Percentiles rank a stretch among this genome's conserved stretches.
Evolutionary conservation across 2,888 invertebrate species (phyloP).

Genomic region (Nesidiocoris tenuis): DNA sequence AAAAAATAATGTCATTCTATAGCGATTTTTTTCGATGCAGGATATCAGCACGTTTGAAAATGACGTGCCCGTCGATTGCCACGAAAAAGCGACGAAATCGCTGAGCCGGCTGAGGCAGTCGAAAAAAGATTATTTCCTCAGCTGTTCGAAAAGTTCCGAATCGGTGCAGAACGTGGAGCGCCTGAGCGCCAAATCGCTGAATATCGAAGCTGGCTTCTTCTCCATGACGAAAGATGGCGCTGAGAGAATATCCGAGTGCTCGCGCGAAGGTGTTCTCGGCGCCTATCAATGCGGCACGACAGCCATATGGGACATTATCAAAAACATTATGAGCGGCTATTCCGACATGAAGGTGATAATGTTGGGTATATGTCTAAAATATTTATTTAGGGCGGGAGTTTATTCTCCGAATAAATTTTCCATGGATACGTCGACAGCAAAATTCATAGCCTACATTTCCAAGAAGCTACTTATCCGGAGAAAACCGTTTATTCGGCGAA

Average conservation of each 20-base stretch:
- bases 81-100: conserved; percentile 6
- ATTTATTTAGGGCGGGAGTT: too few relatives aligned
- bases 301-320: conserved; percentile 18
- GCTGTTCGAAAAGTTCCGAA: conserved; percentile 5
- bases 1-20: too few relatives aligned
- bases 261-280: conserved; percentile 1
- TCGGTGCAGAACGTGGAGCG: conserved; percentile 8
- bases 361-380: too few relatives aligned
- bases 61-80: conserved; percentile 18
- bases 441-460: too few relatives aligned
- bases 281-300: conserved; percentile 15
- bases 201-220: conserved; percentile 11
- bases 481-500: too few relatives aligned
- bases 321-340: conserved; percentile 21
- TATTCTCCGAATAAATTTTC: too few relatives aligned
- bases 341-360: conserved; percentile 30
- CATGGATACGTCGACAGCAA: too few relatives aligned
- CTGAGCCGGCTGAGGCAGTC: not conserved
- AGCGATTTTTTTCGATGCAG: too few relatives aligned
- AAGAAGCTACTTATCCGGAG: too few relatives aligned
- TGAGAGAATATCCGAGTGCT: conserved; percentile 4
- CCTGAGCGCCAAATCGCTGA: conserved; percentile 5
- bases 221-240: conserved; percentile 17
- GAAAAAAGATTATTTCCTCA: conserved; percentile 22
- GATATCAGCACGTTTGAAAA: conserved; percentile 9